Base-by-base conservation (phyloP, 2,113 vertebrate genomes). In the Aptenodytes patagonicus region DNA sequence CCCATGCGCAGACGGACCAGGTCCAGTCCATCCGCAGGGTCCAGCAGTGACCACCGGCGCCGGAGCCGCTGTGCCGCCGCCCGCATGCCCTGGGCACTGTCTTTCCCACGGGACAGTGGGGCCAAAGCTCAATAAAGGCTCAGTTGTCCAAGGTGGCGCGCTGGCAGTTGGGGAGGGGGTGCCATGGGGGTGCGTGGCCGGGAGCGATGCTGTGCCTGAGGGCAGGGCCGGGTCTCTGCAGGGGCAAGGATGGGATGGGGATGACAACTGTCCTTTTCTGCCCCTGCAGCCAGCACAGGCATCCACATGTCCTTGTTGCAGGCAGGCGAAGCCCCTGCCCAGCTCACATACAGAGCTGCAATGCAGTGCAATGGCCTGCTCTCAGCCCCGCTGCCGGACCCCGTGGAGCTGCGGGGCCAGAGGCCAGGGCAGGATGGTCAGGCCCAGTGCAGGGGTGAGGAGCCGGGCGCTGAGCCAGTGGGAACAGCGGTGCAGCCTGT, bases 21-120 rank as follows among this genome's bases (percentile, higher is more conserved):
- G 99, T 99, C 95, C 99, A 99, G 97, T 99, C 99, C 96, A 98
- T 99, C 98, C 98, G 99, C 97, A 98, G 99, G 94, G 99, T 99
- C 97, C 99, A 99, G 98, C 99, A 99, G 98, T 99, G 98, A 99
- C 26, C 5, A 3, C 36, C 9, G 3, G 29, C 2, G 17, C 66
- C 0, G 2, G 12, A 55, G 85, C 36, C 34, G 0, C 42, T 3
- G 12, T 11, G 16, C 31, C 20, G 2, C 54, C 5, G 3, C 28
- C 51, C 4, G 1, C 3, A 0, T 19, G 1, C 13, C n/a, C 52
- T 5, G 64, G 70, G 38, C 57, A 25, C 72, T 5, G 0, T 7
- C 73, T 29, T 44, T n/a, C 34, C 81, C 2, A 2, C 1, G 15
- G n/a, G 17, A 21, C 3, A 3, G n/a, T 0, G 16, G 75, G 16